phyloP scores from a whole-genome alignment of 1,140 invertebrate species.

The Phocides pigmalion region DNA sequence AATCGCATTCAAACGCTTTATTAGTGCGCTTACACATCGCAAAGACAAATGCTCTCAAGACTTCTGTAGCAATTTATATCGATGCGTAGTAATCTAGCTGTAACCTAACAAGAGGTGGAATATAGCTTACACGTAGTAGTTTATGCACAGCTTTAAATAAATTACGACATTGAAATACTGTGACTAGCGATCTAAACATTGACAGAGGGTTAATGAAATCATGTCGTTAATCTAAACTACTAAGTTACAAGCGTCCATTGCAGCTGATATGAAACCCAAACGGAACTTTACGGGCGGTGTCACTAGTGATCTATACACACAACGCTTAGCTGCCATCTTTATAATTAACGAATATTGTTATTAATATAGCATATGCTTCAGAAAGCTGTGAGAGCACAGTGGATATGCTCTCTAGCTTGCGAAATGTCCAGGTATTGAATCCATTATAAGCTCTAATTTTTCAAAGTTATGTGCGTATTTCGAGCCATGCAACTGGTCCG shows the following conservation, averaged over 20 bases:
- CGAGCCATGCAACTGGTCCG: too few species aligned
- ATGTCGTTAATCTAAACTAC: constrained; percentile 28
- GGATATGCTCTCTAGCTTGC: too few species aligned
- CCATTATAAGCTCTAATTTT: too few species aligned
- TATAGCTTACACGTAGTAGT: background rate
- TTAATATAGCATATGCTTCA: too few species aligned
- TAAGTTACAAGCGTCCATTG: constrained; percentile 25
- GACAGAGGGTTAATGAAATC: constrained; percentile 29
- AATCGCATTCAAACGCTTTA: too few species aligned
- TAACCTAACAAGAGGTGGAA: too few species aligned
- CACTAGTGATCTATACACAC: constrained; percentile 5
- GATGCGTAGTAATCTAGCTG: too few species aligned
- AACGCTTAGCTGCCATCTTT: constrained; percentile 19
- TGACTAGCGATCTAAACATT: constrained; percentile 25
- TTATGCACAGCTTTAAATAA: constrained; percentile 5
- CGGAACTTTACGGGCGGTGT: constrained; percentile 11
- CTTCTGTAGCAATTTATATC: too few species aligned
- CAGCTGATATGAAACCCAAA: constrained; percentile 16
- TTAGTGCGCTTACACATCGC: too few species aligned
- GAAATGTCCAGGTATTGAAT: too few species aligned
- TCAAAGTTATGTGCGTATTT: too few species aligned
- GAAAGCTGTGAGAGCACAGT: background rate
- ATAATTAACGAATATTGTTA: constrained; percentile 34
- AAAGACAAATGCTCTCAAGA: too few species aligned
- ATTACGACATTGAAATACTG: constrained; percentile 29